Evolutionary conservation across 2,888 invertebrate species (phyloP).

Genomic region (Notodonta ziczac): DNA sequence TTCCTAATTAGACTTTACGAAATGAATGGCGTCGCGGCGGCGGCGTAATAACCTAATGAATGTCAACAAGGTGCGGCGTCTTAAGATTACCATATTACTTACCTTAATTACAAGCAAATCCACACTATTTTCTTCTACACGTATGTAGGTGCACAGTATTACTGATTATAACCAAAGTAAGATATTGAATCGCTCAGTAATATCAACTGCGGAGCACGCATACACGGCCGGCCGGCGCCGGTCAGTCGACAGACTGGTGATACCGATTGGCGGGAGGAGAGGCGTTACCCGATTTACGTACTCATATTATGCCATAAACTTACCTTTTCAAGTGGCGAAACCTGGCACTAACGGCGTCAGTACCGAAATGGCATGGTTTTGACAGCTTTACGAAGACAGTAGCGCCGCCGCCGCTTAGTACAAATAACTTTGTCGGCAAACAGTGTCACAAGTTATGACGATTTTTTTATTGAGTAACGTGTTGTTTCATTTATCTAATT

Average conservation of each 20-base stretch:
- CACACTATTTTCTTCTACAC: not conserved
- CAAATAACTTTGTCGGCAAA: not conserved
- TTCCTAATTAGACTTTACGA: too few species aligned
- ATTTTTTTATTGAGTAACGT: too few species aligned
- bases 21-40: too few species aligned
- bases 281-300: not conserved
- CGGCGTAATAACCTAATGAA: too few species aligned
- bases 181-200: not conserved
- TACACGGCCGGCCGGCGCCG: not conserved
- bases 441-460: too few species aligned
- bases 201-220: not conserved
- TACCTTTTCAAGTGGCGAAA: not conserved
- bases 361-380: not conserved
- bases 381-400: not conserved
- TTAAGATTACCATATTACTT: not conserved
- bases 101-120: not conserved
- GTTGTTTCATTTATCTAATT: too few species aligned
- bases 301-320: not conserved
- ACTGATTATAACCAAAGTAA: not conserved
- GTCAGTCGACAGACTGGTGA: not conserved
- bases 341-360: not conserved
- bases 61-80: not conserved
- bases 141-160: not conserved
- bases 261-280: not conserved
- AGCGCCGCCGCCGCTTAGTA: not conserved